A percentile compares a stretch with the other conserved stretches of the same genome.
These are phyloP conservation scores for Muscicapa striata DNA, from an alignment of 2,797 vertebrate species.

Conservation along the genomic window DNA sequence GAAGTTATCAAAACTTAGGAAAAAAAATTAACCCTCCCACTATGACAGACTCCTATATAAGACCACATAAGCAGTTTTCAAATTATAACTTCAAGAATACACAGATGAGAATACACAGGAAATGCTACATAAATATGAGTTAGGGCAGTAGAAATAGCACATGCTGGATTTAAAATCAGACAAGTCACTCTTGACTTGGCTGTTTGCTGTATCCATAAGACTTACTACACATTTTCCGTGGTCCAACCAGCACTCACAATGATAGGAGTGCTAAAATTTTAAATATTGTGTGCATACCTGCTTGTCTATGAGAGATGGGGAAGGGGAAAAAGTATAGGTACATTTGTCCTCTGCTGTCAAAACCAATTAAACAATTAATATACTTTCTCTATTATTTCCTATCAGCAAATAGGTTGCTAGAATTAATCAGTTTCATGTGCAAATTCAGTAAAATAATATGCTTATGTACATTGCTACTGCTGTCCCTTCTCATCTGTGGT, in stretches of 20 bases:
- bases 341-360: neutral
- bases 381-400: neutral
- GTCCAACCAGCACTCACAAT: neutral
- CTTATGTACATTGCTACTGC: slow-evolving; percentile 15
- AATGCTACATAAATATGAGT: neutral
- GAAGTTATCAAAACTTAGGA: neutral
- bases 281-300: neutral
- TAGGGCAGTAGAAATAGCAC: neutral
- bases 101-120: neutral
- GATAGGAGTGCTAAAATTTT: neutral
- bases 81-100: neutral
- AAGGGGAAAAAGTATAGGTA: neutral
- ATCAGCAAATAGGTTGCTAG: neutral
- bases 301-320: neutral
- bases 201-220: neutral
- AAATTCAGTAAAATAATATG: neutral
- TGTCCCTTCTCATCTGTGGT: slow-evolving; percentile 66
- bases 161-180: neutral
- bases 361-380: neutral
- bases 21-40: neutral
- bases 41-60: neutral
- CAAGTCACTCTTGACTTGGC: neutral
- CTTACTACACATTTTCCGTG: neutral
- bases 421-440: neutral
- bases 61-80: neutral